These are phyloP conservation scores for Elephantulus edwardii DNA, from an alignment of 2,113 vertebrate species.

Conservation along the genomic window DNA sequence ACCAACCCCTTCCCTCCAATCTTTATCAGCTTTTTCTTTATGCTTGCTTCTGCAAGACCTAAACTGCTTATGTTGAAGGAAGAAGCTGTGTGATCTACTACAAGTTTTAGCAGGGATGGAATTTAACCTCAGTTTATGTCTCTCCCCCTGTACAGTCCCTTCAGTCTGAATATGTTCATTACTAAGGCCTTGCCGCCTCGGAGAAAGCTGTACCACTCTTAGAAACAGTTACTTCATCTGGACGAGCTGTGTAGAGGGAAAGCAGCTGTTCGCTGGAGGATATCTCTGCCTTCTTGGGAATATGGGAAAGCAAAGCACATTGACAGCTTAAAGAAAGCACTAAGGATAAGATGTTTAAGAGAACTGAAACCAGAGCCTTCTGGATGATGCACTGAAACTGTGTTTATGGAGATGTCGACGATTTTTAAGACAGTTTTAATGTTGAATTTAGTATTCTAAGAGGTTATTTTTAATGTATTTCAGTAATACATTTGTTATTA, in stretches of 20 bases:
- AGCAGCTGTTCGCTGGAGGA: constrained; percentile 59
- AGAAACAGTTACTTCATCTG: constrained; percentile 60
- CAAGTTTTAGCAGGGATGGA: neutral
- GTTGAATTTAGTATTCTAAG: constrained; percentile 74
- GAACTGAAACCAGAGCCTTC: constrained; percentile 69
- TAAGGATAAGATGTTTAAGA: constrained; percentile 57
- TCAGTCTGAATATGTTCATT: constrained; percentile 93
- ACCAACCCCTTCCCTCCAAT: neutral
- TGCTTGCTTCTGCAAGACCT: constrained; percentile 15
- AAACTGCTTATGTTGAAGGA: constrained; percentile 18
- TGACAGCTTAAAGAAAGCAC: constrained; percentile 40
- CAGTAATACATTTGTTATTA: constrained; percentile 80
- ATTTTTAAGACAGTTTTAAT: constrained; percentile 76
- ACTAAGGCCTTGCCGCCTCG: constrained; percentile 87
- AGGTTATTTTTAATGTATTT: constrained; percentile 83
- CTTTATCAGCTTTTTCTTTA: neutral
- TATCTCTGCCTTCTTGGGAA: constrained; percentile 58
- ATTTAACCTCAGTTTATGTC: constrained; percentile 80
- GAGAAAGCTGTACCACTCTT: constrained; percentile 77
- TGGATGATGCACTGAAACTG: constrained; percentile 80
- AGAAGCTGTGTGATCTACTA: neutral
- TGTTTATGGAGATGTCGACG: constrained; percentile 72
- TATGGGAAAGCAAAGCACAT: neutral
- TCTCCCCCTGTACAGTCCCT: constrained; percentile 91
- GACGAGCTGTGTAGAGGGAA: constrained; percentile 60